Evolutionary conservation across 2,888 invertebrate species (phyloP).

Genomic region (Helicoverpa assulta): DNA sequence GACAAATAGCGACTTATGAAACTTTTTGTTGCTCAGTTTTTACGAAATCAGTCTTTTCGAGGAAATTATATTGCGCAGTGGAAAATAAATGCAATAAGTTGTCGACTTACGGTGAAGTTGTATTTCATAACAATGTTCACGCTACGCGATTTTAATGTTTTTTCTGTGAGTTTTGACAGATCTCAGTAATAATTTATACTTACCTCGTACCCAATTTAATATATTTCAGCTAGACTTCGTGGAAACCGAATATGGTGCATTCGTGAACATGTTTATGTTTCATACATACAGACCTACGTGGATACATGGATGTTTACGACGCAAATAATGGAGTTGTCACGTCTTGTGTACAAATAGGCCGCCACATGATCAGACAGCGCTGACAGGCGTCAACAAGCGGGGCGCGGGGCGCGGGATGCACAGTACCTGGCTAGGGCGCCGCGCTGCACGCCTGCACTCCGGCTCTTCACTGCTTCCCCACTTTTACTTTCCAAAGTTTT

Average conservation of each 20-base stretch:
- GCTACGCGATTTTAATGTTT: slow-evolving; percentile 7
- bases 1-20: slow-evolving; percentile 48
- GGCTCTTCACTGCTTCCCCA: slow-evolving; percentile 79
- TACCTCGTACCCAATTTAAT: slow-evolving; percentile 25
- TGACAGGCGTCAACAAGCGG: slow-evolving; percentile 52
- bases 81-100: slow-evolving; percentile 44
- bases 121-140: slow-evolving; percentile 33
- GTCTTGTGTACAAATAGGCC: slow-evolving; percentile 31
- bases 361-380: slow-evolving; percentile 47
- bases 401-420: slow-evolving; percentile 73
- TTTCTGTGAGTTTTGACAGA: slow-evolving; percentile 18
- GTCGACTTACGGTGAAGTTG: slow-evolving; percentile 31
- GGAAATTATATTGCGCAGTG: slow-evolving; percentile 36
- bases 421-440: slow-evolving; percentile 85
- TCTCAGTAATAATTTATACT: slow-evolving; percentile 17
- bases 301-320: slow-evolving; percentile 20
- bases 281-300: slow-evolving; percentile 10
- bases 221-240: slow-evolving; percentile 1
- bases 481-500: slow-evolving; percentile 76
- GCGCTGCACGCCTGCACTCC: slow-evolving; percentile 79
- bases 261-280: slow-evolving; percentile 13
- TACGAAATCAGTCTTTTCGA: slow-evolving; percentile 28
- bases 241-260: slow-evolving; percentile 3
- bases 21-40: slow-evolving; percentile 47
- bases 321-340: slow-evolving; percentile 36